Evolutionary conservation across 1,140 invertebrate genomes (phyloP), one percentile per base, ranked within the genome.

Genomic region (Atopsyche davidsoni): DNA sequence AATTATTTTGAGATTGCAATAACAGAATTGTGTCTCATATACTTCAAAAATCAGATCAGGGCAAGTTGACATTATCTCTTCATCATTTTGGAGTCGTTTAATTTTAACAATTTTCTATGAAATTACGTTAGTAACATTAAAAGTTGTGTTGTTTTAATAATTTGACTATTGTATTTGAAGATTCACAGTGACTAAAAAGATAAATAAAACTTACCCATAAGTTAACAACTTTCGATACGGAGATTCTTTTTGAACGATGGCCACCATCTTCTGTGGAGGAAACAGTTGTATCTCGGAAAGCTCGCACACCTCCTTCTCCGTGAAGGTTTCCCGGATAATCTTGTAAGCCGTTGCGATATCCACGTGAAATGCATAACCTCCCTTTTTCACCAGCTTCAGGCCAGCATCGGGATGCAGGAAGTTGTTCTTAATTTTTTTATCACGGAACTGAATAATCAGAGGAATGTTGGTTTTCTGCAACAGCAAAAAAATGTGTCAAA

Each of bases 161-260:
- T 13, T 18, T 3, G 13, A n/a, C 3, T 2, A 22, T n/a, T 3
- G 14, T 41, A 41, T n/a, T 2, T n/a, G 11, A 41, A 24, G 11
- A 22, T 4, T 16, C 19, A 14, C 19, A 3, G n/a, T n/a, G 22
- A 21, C 17, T 18, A 21, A 17, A 16, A n/a, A n/a, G 24, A 31
- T 49, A 19, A n/a, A 45, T 44, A 46, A 38, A 35, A 35, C 63
- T 65, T 64, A 81, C 80, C 79, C 79, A 52, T 77, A 76, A 48
- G 75, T 73, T 4, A 82, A 63, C 42, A 80, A 69, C 62, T 83
- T 79, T n/a, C 72, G 75, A 62, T 80, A 79, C 0, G 79, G 79
- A 16, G 80, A 81, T 35, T 69, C 64, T 58, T 79, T 81, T 39
- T 71, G 71, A 16, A 79, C 67, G n/a, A 73, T 70, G 17, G 64